phyloP scores from a whole-genome alignment of 1,140 invertebrate genomes.

The Orchesella cincta region DNA sequence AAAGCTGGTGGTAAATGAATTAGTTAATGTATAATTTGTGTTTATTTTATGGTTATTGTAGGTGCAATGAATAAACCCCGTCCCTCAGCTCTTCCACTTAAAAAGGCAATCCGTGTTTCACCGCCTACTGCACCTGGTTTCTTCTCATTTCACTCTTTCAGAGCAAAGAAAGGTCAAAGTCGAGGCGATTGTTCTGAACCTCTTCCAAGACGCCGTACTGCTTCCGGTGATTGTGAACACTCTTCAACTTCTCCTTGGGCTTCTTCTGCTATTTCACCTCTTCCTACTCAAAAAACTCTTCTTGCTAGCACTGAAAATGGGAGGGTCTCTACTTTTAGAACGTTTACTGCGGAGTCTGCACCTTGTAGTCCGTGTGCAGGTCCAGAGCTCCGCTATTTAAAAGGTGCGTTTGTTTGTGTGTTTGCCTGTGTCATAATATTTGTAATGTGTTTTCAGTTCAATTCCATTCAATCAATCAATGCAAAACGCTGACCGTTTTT shows the following conservation, averaged over 20 bases:
- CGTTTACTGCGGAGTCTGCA: slow-evolving; percentile 1
- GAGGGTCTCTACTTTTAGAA: not conserved
- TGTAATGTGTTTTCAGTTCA: too few species aligned
- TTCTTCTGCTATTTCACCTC: not conserved
- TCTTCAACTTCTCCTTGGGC: not conserved
- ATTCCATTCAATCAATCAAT: too few species aligned
- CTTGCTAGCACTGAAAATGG: not conserved
- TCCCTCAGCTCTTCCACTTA: slow-evolving; percentile 24
- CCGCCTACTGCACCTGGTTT: slow-evolving; percentile 21
- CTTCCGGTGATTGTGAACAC: slow-evolving; percentile 4
- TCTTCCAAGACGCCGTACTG: not conserved
- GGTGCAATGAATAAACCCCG: slow-evolving; percentile 29
- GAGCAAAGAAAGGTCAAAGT: not conserved
- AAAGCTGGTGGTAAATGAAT: too few species aligned
- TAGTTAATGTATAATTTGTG: too few species aligned
- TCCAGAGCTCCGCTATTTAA: not conserved
- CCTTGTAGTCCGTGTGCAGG: slow-evolving; percentile 9
- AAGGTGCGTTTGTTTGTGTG: not conserved
- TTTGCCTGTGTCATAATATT: not conserved
- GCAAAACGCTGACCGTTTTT: too few species aligned
- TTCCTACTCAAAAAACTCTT: not conserved
- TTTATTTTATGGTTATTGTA: not conserved
- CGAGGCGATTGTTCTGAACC: not conserved
- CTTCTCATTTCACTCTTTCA: slow-evolving; percentile 10
- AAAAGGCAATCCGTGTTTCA: slow-evolving; percentile 14